A percentile compares a stretch with the other conserved stretches of the same genome.
phyloP scores from a whole-genome alignment of 92 coral and sea anemone genomes.

The Phenganax stokvisi region DNA sequence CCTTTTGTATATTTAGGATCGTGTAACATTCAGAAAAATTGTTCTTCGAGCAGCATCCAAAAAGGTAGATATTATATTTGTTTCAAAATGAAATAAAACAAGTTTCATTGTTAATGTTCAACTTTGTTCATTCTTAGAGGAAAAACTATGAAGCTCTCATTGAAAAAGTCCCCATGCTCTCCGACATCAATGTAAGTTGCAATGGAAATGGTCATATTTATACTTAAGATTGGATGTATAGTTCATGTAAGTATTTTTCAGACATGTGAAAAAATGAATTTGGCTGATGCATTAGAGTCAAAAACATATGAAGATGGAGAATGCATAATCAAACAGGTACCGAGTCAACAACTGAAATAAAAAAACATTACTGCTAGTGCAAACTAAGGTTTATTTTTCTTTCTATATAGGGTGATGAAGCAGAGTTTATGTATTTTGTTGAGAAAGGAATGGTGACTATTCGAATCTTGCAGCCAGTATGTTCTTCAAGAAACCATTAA shows the following conservation, averaged over 20 bases:
- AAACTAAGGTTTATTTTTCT: neutral
- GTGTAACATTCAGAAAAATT: slow-evolving; percentile 87
- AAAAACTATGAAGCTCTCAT: slow-evolving; percentile 72
- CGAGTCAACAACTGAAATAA: neutral
- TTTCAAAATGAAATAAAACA: too few species aligned
- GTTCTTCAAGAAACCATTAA: too few species aligned
- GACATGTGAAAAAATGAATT: slow-evolving; percentile 89
- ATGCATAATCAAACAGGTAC: slow-evolving; percentile 84
- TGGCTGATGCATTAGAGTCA: slow-evolving; percentile 90
- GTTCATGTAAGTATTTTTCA: neutral
- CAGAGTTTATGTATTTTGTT: slow-evolving; percentile 94
- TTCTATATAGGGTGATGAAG: slow-evolving; percentile 82
- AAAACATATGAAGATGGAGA: slow-evolving; percentile 82
- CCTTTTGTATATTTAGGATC: slow-evolving; percentile 62
- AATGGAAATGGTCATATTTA: neutral
- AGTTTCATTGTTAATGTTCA: too few species aligned
- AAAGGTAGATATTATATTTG: slow-evolving; percentile 50
- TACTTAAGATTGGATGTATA: neutral
- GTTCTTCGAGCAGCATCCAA: slow-evolving; percentile 92
- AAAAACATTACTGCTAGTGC: too few species aligned
- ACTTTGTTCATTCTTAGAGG: slow-evolving; percentile 51
- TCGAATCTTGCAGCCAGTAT: slow-evolving; percentile 74
- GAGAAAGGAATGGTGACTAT: slow-evolving; percentile 77
- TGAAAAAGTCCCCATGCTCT: slow-evolving; percentile 84
- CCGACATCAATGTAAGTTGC: slow-evolving; percentile 61